A percentile compares a stretch with the other conserved stretches of the same genome.
These are phyloP conservation scores for Cryptoblepharus egeriae DNA, from an alignment of 2,797 vertebrate genomes.

Conservation along the genomic window DNA sequence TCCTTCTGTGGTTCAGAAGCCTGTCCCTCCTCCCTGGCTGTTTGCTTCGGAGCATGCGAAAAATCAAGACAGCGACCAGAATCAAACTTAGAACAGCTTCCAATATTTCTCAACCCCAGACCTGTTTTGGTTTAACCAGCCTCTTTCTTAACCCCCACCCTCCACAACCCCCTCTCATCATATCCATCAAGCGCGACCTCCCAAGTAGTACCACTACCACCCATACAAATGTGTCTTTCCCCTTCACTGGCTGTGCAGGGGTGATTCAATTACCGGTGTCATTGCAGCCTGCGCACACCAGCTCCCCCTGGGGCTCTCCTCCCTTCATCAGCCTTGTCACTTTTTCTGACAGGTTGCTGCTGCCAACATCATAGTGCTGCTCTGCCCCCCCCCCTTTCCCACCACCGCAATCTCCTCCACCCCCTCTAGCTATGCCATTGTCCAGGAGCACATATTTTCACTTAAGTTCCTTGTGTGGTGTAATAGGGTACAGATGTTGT, in stretches of 20 bases:
- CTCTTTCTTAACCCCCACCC: not conserved
- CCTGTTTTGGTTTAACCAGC: not conserved
- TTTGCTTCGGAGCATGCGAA: too few relatives aligned
- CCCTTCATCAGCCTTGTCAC: conserved; percentile 13
- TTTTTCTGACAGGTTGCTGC: not conserved
- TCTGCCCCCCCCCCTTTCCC: not conserved
- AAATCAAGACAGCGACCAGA: too few relatives aligned
- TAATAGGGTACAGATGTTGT: too few relatives aligned
- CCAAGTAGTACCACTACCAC: not conserved
- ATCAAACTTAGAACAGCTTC: too few relatives aligned
- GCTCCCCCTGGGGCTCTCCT: not conserved
- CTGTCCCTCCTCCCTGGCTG: too few relatives aligned
- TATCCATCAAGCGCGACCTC: not conserved
- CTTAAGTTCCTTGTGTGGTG: too few relatives aligned
- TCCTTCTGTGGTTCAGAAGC: too few relatives aligned
- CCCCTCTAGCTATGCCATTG: too few relatives aligned
- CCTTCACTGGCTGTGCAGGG: not conserved
- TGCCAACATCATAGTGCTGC: too few relatives aligned
- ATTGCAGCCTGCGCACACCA: not conserved
- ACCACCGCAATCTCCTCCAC: too few relatives aligned
- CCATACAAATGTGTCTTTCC: not conserved
- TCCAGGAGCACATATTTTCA: too few relatives aligned
- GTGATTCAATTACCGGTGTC: conserved; percentile 12
- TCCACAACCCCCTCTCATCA: not conserved
- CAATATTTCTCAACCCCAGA: too few relatives aligned